Evolutionary conservation across 2,888 invertebrate species (phyloP).

Genomic region (Ochlodes sylvanus): DNA sequence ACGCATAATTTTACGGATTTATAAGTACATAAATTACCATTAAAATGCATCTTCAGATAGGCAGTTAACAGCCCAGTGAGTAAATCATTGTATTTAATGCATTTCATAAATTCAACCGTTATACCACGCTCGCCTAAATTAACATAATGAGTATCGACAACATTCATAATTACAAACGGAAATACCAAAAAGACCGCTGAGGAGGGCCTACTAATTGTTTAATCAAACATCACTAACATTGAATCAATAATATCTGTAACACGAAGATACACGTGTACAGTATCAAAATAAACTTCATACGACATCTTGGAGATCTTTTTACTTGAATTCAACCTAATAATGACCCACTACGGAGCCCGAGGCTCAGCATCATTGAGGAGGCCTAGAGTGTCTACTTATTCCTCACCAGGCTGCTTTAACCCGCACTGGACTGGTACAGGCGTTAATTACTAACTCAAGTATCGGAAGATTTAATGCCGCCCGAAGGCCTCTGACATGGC

Average conservation of each 20-base stretch:
- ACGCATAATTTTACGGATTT: slow-evolving; percentile 1
- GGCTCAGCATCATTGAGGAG: too few relatives aligned
- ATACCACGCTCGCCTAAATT: slow-evolving; percentile 21
- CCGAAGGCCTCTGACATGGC: too few relatives aligned
- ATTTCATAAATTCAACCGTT: slow-evolving; percentile 26
- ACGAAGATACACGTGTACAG: not conserved
- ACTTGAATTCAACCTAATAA: too few relatives aligned
- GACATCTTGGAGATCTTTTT: too few relatives aligned
- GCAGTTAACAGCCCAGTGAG: slow-evolving; percentile 3
- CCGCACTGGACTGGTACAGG: too few relatives aligned
- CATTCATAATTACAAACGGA: slow-evolving; percentile 42
- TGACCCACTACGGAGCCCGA: too few relatives aligned
- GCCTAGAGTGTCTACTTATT: too few relatives aligned
- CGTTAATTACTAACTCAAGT: too few relatives aligned
- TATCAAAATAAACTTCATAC: too few relatives aligned
- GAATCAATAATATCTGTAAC: slow-evolving; percentile 33
- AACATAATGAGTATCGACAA: slow-evolving; percentile 40
- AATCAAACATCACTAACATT: slow-evolving; percentile 26
- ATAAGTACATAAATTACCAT: slow-evolving; percentile 8
- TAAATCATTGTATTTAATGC: slow-evolving; percentile 24
- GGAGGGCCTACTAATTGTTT: slow-evolving; percentile 26
- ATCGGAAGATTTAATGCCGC: too few relatives aligned
- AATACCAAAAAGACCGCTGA: slow-evolving; percentile 35
- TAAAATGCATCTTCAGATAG: slow-evolving; percentile 15
- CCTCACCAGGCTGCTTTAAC: too few relatives aligned